These are phyloP conservation scores for Lepidochrysops patricia DNA, from an alignment of 2,888 invertebrate species.

Conservation along the genomic window DNA sequence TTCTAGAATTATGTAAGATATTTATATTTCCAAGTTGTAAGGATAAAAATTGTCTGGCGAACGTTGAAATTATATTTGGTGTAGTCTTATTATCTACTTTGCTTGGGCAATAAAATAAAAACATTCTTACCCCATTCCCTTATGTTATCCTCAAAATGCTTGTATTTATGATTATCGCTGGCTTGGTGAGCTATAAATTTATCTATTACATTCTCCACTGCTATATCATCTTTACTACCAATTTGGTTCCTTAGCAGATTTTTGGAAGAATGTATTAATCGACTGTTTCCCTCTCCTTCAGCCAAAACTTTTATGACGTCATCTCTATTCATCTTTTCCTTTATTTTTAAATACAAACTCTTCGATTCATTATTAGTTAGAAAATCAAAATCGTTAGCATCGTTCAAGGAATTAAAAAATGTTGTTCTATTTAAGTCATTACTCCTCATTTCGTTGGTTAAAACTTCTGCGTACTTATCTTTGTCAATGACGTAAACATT, in stretches of 20 bases:
- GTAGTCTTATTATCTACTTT: too few species aligned
- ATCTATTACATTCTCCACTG: constrained; percentile 49
- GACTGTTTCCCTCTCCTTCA: constrained; percentile 29
- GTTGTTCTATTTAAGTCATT: constrained; percentile 44
- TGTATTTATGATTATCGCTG: constrained; percentile 41
- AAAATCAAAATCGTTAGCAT: constrained; percentile 42
- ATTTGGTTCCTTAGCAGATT: constrained; percentile 31
- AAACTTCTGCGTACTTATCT: constrained; percentile 32
- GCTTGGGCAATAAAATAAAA: neutral
- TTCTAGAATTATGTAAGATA: too few species aligned
- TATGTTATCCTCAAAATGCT: constrained; percentile 33
- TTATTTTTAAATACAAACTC: constrained; percentile 49
- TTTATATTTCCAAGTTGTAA: too few species aligned
- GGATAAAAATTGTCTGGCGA: too few species aligned
- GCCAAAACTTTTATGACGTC: constrained; percentile 44
- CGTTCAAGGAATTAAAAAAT: constrained; percentile 44
- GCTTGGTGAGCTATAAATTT: constrained; percentile 30
- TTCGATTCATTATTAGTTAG: constrained; percentile 35
- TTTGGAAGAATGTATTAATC: constrained; percentile 38
- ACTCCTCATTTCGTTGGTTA: constrained; percentile 37
- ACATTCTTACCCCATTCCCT: constrained; percentile 50
- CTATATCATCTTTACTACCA: constrained; percentile 31
- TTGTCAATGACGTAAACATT: constrained; percentile 41
- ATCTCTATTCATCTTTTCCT: constrained; percentile 57
- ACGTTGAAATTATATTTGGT: too few species aligned